These are phyloP conservation scores for Eulimnadia texana DNA, from an alignment of 1,140 invertebrate species.

Conservation along the genomic window DNA sequence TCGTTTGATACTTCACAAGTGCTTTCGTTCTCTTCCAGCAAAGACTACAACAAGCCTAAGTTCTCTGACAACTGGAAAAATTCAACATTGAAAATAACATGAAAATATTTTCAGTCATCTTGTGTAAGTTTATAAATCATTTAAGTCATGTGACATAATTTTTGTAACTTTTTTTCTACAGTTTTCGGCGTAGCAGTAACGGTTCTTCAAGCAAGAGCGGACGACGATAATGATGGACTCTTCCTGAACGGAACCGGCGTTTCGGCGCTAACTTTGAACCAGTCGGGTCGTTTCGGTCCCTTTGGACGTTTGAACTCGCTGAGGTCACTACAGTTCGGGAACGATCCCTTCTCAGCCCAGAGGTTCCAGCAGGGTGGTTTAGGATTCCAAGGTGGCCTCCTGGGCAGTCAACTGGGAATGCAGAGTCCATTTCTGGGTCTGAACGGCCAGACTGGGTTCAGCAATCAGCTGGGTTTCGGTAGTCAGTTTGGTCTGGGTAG, in stretches of 20 bases:
- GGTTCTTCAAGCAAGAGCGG: neutral
- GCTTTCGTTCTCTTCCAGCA: no score
- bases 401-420: neutral
- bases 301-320: neutral
- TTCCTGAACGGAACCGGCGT: neutral
- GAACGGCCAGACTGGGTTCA: neutral
- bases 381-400: neutral
- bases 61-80: no score
- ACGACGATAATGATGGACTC: neutral
- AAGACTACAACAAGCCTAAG: no score
- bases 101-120: neutral
- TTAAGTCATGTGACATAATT: neutral
- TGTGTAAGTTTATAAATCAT: neutral
- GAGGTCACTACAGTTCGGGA: neutral
- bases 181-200: neutral
- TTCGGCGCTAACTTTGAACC: neutral
- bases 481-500: conserved; percentile 2
- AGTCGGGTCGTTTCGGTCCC: neutral
- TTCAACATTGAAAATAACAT: no score
- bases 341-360: neutral
- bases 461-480: neutral
- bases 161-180: neutral
- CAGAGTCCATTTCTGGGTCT: conserved; percentile 1
- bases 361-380: neutral
- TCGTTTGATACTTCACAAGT: no score